Conservation (phyloP, 2,797 vertebrate species). For the Zenarchopterus dispar region DNA sequence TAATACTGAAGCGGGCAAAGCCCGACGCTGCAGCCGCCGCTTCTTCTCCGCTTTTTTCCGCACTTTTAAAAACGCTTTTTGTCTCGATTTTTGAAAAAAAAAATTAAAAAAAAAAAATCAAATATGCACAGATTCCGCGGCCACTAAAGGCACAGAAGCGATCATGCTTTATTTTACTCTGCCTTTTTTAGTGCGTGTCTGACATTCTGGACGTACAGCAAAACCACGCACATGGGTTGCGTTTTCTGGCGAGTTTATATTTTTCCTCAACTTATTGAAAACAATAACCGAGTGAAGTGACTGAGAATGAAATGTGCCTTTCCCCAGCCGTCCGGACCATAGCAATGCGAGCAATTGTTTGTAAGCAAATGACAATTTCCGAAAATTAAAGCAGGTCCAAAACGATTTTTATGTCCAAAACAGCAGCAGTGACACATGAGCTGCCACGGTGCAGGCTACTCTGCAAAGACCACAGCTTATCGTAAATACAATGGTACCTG, state of each 20-base stretch:
- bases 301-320: not conserved
- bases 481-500: conserved; percentile 30
- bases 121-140: conserved; percentile 14
- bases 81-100: conserved; percentile 10
- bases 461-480: conserved; percentile 30
- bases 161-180: conserved; percentile 41
- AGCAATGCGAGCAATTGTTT: not conserved
- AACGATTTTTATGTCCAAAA: conserved; percentile 33
- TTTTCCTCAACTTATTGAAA: conserved; percentile 59
- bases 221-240: no score
- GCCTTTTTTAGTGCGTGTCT: conserved; percentile 3
- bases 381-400: conserved; percentile 12
- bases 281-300: conserved; percentile 23
- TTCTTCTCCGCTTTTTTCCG: conserved; percentile 45
- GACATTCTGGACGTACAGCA: conserved; percentile 20
- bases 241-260: conserved; percentile 20
- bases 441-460: conserved; percentile 10
- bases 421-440: conserved; percentile 23
- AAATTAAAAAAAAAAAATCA: conserved; percentile 11
- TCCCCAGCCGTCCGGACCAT: not conserved
- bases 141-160: conserved; percentile 17
- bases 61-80: conserved; percentile 48
- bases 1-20: conserved; percentile 57
- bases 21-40: conserved; percentile 38
- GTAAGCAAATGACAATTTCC: conserved; percentile 12